Evolutionary conservation across 2,113 vertebrate species (phyloP), one percentile per base, ranked within the genome.

Genomic region (Callaeas wilsoni): DNA sequence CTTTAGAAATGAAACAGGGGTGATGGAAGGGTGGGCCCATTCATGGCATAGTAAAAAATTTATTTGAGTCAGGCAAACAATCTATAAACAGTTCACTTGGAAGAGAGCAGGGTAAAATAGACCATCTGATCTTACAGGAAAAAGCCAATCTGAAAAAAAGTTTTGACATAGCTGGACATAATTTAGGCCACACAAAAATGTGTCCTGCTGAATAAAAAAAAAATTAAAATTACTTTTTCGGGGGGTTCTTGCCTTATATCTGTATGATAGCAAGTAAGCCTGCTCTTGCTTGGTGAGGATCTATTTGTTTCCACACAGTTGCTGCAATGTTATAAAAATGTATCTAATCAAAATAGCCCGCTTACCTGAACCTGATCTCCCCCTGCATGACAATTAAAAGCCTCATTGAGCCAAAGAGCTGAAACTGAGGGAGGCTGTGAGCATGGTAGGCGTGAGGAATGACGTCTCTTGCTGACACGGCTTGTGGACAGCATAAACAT

Each of bases 371-470:
- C 13, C 89, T 98, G 76, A 94, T 97, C 86, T 95, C 96, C 3
- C 95, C 95, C 71, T 96, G 87, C 39, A 47, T 95, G 95, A 96
- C 5, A 97, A 98, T 98, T 97, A 98, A 98, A 95, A 85, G 50
- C 42, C 46, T 98, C 70, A 96, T 98, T 63, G 89, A 96, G 97
- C 97, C 78, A 97, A 98, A 93, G 97, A 98, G 64, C 92, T 96
- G 8, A 94, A 97, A 10, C 89, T 97, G 56, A 98, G 98, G 83
- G 97, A 98, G 73, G 96, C 6, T 96, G 16, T 97, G 59, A 97
- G 97, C 0, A 7, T 74, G 10, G 95, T 95, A 9, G 98, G 94
- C 13, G 42, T 98, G 73, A 91, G 60, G 23, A 98, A 98, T 41
- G 83, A 14, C 11, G 85, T 26, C 90, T 98, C 23, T 97, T 96